Evolutionary conservation across 2,888 invertebrate genomes (phyloP), one percentile per base, ranked within the genome.

Genomic region (Osedax frankpressi): DNA sequence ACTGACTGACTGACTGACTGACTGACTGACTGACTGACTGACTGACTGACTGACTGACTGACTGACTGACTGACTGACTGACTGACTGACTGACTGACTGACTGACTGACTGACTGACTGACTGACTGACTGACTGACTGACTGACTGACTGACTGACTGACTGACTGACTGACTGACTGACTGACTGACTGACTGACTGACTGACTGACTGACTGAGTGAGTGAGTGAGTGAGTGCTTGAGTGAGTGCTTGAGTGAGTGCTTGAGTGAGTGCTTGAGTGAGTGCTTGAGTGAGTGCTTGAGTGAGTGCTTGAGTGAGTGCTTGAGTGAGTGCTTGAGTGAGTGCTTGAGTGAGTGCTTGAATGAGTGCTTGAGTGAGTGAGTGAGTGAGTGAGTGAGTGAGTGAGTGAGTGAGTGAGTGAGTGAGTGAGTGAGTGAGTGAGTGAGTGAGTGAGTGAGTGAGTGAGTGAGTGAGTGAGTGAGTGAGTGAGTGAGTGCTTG

Each of bases 131-230:
- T 62, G 62, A 62, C 24, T 62, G 62, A 62, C 24, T 62, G 62
- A 62, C 24, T 62, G 62, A 62, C 2, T 62, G 62, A 62, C 24
- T 62, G 62, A 62, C 24, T 62, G 62, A 62, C 24, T 62, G 62
- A 62, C 24, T 62, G 62, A 62, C 2, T 62, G 62, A 3, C 24
- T 62, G 62, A 62, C 24, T 62, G 62, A 62, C 2, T 62, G 62
- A 62, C 24, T 63, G 71, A 73, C 72, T 74, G 63, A 74, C 65
- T 74, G 74, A 74, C 73, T 74, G 73, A 74, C 69, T 74, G 73
- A 74, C 69, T 74, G 73, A 73, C 24, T 71, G 71, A 71, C 59
- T 62, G 30, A 30, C 68, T 44, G 73, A 44, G 65, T 62, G 72
- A 28, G 71, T 71, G 73, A 71, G 68, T 26, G 67, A 74, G 65